phyloP scores from a whole-genome alignment of 2,888 invertebrate species.

The Acholoe squamosa region DNA sequence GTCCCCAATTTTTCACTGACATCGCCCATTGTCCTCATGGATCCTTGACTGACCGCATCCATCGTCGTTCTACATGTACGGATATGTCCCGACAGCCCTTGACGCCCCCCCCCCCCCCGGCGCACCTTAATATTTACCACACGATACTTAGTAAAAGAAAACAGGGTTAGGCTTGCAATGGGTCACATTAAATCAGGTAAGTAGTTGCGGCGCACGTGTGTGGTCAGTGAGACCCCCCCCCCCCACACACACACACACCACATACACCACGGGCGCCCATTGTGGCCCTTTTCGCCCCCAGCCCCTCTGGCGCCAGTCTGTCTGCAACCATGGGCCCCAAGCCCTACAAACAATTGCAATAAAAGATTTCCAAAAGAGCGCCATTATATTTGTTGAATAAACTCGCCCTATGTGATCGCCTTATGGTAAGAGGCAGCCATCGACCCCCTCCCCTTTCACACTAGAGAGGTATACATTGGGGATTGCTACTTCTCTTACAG shows the following conservation, averaged over 20 bases:
- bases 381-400: conserved; percentile 53
- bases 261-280: neutral
- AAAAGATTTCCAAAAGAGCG: conserved; percentile 1
- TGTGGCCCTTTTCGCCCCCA: neutral
- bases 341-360: conserved; percentile 38
- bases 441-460: neutral
- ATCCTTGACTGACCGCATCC: too few species aligned
- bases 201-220: neutral
- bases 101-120: neutral
- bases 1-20: too few species aligned
- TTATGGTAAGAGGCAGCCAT: neutral
- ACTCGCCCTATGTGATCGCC: conserved; percentile 24
- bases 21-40: too few species aligned
- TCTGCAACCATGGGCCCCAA: neutral
- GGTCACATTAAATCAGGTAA: neutral
- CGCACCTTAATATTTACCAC: neutral
- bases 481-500: too few species aligned
- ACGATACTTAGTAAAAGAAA: conserved; percentile 2
- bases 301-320: conserved; percentile 22
- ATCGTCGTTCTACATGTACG: too few species aligned
- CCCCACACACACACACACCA: neutral
- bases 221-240: neutral
- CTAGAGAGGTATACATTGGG: too few species aligned
- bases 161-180: neutral
- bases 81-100: neutral